Evolutionary conservation across 2,797 vertebrate genomes (phyloP).

Genomic region (Peromyscus aztecus): DNA sequence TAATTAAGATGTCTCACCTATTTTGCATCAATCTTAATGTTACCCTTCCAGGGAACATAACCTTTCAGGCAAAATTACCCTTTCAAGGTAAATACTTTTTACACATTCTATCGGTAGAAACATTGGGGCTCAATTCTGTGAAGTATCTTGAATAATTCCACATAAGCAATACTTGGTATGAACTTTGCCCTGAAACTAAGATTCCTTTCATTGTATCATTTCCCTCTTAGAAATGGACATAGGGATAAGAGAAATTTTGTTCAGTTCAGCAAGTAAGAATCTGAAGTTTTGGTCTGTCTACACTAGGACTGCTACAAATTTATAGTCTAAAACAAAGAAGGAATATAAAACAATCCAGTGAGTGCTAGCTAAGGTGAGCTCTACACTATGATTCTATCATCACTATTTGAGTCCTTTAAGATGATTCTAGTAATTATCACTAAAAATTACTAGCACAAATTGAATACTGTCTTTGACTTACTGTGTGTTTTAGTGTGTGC

Average conservation of each 20-base stretch:
- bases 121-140: background rate
- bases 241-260: background rate
- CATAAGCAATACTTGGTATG: background rate
- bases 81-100: background rate
- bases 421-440: background rate
- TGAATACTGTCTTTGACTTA: background rate
- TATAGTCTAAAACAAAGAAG: background rate
- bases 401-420: background rate
- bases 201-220: background rate
- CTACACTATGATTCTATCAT: background rate
- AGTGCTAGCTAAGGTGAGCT: background rate
- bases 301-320: background rate
- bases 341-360: background rate
- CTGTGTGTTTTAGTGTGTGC: background rate
- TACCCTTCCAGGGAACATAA: background rate
- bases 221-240: background rate
- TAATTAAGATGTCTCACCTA: background rate
- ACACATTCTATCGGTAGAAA: background rate
- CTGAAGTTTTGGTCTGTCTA: background rate
- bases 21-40: background rate
- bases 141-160: background rate
- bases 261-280: background rate
- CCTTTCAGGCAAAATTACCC: background rate
- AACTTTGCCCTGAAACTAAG: background rate
- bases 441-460: background rate